Evolutionary conservation across 1,140 invertebrate genomes (phyloP).

Genomic region (Dinoponera quadriceps): DNA sequence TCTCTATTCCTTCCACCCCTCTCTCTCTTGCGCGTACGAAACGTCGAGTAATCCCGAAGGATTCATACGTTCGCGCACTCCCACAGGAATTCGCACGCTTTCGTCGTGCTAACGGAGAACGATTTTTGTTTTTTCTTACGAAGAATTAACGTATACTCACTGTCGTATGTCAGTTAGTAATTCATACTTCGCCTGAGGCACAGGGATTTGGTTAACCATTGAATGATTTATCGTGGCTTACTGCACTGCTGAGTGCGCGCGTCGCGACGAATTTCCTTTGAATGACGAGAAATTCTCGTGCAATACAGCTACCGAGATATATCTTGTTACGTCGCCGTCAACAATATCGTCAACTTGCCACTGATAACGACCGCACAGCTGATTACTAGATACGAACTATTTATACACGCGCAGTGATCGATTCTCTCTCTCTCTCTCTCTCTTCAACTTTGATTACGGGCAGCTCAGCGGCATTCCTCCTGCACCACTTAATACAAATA

Average conservation of each 20-base stretch:
- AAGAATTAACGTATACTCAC: slow-evolving; percentile 70
- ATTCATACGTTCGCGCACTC: background rate
- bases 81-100: no score
- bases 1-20: no score
- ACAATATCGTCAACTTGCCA: background rate
- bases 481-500: no score
- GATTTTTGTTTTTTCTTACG: no score
- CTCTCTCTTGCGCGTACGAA: background rate
- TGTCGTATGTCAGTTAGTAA: slow-evolving; percentile 75
- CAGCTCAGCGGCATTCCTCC: no score
- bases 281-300: background rate
- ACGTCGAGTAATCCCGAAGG: background rate
- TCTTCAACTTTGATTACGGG: no score
- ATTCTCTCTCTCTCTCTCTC: no score
- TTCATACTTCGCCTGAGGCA: slow-evolving; percentile 78
- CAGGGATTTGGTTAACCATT: slow-evolving; percentile 79
- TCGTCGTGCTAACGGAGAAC: no score
- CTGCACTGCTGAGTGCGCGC: background rate
- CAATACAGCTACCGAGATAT: background rate
- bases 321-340: no score
- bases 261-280: background rate
- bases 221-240: slow-evolving; percentile 59
- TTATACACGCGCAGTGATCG: no score
- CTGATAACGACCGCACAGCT: background rate
- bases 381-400: background rate